Percentiles rank a stretch among this genome's conserved stretches.
Evolutionary conservation across 2,797 vertebrate species (phyloP).

Genomic region (Alcedo quadribrachys): DNA sequence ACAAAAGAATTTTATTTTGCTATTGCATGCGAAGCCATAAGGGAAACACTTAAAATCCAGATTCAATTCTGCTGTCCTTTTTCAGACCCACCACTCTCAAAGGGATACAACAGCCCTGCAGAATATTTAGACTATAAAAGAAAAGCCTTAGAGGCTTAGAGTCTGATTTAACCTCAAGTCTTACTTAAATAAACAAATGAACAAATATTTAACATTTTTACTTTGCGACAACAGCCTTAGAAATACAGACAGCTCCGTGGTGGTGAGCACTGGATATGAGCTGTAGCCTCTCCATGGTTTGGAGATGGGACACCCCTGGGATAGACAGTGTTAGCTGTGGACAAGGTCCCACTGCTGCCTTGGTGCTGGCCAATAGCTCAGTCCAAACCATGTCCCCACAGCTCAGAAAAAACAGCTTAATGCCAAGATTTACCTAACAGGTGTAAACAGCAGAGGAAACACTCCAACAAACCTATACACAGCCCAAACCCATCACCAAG

Average conservation of each 20-base stretch:
- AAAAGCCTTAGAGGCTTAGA: background rate
- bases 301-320: background rate
- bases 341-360: background rate
- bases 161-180: background rate
- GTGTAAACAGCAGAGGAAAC: conserved; percentile 42
- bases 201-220: background rate
- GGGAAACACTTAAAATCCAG: background rate
- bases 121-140: background rate
- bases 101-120: background rate
- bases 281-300: background rate
- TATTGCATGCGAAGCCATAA: background rate
- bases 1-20: background rate
- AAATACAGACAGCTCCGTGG: background rate
- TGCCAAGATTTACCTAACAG: conserved; percentile 25
- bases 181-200: background rate
- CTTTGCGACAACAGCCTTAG: background rate
- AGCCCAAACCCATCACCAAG: conserved; percentile 15
- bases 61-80: background rate
- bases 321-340: background rate
- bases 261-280: background rate
- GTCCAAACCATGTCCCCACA: background rate
- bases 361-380: background rate
- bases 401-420: background rate
- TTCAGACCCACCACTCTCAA: background rate
- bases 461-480: background rate